Conservation (phyloP, 1,140 invertebrate species). For the Spodoptera litura region DNA sequence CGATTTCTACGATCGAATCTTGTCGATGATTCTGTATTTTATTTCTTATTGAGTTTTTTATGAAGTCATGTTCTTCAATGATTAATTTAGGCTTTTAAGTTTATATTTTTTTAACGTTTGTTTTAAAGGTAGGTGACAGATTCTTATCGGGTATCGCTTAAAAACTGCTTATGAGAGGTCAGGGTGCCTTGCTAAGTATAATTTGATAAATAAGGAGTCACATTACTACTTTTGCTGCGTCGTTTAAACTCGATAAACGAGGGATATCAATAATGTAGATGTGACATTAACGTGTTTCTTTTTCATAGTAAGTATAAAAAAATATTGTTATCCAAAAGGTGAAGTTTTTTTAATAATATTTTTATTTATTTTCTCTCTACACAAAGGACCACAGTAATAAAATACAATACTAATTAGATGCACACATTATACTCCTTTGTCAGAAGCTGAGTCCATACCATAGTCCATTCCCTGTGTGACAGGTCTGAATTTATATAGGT, state of each 20-base stretch:
- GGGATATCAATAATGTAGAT: neutral
- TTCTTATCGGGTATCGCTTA: constrained; percentile 25
- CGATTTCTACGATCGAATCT: constrained; percentile 53
- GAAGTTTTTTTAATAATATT: too few relatives aligned
- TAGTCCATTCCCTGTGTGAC: too few relatives aligned
- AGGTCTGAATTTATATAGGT: too few relatives aligned
- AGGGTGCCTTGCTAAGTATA: constrained; percentile 5
- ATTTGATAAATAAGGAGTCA: constrained; percentile 20
- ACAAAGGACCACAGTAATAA: too few relatives aligned
- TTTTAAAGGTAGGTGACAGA: constrained; percentile 16
- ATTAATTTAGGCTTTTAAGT: constrained; percentile 48
- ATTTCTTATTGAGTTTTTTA: constrained; percentile 6
- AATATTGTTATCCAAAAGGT: too few relatives aligned
- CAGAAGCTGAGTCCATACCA: too few relatives aligned
- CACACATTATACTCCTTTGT: too few relatives aligned
- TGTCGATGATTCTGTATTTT: constrained; percentile 55
- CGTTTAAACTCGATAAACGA: neutral
- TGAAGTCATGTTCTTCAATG: neutral
- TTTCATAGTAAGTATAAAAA: too few relatives aligned
- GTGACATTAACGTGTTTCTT: neutral
- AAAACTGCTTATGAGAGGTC: constrained; percentile 23
- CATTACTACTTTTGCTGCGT: neutral
- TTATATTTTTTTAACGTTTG: constrained; percentile 7
- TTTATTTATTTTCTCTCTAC: too few relatives aligned
- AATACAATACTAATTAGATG: too few relatives aligned